Percentiles rank a stretch among this genome's conserved stretches.
Conservation (phyloP, 2,888 invertebrate genomes). For the Coecobrya sp. region DNA sequence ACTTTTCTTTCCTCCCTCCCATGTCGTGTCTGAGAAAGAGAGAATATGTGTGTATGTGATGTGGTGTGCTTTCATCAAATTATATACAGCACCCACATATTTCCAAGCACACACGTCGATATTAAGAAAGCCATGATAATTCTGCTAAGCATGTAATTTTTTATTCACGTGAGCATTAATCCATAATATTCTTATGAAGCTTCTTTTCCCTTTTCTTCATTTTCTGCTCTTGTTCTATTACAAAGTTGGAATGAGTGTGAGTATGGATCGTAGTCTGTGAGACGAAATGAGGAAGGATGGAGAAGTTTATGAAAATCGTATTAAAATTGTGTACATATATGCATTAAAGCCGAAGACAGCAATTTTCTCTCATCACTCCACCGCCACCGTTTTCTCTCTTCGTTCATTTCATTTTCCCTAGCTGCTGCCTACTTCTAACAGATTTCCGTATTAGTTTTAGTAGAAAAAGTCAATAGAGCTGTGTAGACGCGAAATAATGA, state of each 20-base stretch:
- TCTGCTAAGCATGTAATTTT: slow-evolving; percentile 58
- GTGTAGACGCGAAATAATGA: slow-evolving; percentile 57
- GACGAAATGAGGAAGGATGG: slow-evolving; percentile 37
- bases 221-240: slow-evolving; percentile 4
- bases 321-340: slow-evolving; percentile 66
- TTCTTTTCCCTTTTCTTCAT: slow-evolving; percentile 31
- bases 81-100: background rate
- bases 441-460: slow-evolving; percentile 51
- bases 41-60: background rate
- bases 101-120: background rate
- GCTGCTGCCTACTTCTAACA: slow-evolving; percentile 1
- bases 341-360: slow-evolving; percentile 75
- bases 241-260: slow-evolving; percentile 24
- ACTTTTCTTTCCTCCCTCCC: slow-evolving; percentile 32
- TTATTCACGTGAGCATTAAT: slow-evolving; percentile 61
- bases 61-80: slow-evolving; percentile 38
- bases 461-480: slow-evolving; percentile 2
- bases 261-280: background rate
- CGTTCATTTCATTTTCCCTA: slow-evolving; percentile 48
- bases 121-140: slow-evolving; percentile 9
- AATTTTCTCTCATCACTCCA: slow-evolving; percentile 75
- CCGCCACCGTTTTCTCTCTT: slow-evolving; percentile 16
- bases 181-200: slow-evolving; percentile 24
- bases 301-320: slow-evolving; percentile 60
- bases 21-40: slow-evolving; percentile 28